These are phyloP conservation scores for Chalcis sispes DNA, from an alignment of 2,888 invertebrate species.

Conservation along the genomic window DNA sequence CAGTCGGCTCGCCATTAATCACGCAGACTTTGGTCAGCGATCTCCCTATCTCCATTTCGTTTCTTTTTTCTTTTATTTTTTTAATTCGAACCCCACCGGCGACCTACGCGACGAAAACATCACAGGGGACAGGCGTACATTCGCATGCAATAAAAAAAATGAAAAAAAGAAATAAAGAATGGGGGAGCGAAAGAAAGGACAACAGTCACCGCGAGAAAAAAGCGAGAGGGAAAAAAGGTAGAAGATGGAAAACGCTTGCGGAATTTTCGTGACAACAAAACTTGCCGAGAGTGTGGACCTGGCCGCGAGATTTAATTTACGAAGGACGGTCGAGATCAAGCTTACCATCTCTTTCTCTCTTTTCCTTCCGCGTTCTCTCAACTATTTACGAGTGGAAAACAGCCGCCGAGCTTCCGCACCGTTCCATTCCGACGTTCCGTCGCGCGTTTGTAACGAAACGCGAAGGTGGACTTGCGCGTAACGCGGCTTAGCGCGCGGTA, in stretches of 20 bases:
- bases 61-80: neutral
- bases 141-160: neutral
- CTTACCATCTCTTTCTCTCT: too few species aligned
- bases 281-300: constrained; percentile 1
- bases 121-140: constrained; percentile 10
- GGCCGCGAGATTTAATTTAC: constrained; percentile 49
- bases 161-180: constrained; percentile 18
- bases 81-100: neutral
- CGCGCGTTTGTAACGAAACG: too few species aligned
- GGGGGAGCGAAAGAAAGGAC: neutral
- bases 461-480: too few species aligned
- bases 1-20: constrained; percentile 42
- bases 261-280: constrained; percentile 39
- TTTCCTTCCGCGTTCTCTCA: neutral
- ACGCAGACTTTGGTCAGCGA: constrained; percentile 38
- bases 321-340: too few species aligned
- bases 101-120: constrained; percentile 31
- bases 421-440: neutral
- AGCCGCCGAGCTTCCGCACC: neutral
- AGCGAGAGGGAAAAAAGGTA: too few species aligned
- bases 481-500: too few species aligned
- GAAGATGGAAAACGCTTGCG: neutral
- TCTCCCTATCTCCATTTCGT: constrained; percentile 21
- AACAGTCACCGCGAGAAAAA: too few species aligned
- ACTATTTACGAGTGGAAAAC: neutral